Base-by-base conservation (phyloP, 2,113 vertebrate species). In the Cettia cetti region DNA sequence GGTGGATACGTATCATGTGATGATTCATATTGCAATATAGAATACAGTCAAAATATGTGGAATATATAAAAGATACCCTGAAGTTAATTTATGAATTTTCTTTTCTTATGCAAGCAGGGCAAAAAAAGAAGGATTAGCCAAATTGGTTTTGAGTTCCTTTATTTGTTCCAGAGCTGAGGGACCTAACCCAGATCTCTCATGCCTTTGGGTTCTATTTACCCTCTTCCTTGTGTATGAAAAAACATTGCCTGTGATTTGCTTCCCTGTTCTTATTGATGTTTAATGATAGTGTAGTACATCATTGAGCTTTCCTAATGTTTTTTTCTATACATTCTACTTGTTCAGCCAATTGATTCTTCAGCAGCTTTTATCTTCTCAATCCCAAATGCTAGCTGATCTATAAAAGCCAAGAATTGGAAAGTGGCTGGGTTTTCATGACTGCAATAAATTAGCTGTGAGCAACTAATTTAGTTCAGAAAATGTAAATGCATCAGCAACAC, bases 321-420 rank as follows among this genome's bases (percentile, higher is more conserved):
- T 91, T 81, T 77, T 37, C 52, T 59, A 59, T 86, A 44, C 40
- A 40, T 86, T 84, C 81, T 75, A 56, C 56, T 92, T 84, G 54
- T 86, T 89, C 81, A 78, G n/a, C 33, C 80, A 76, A 89, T 49
- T 78, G 89, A 89, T 92, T 91, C 53, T 37, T 74, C 20, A 94
- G 70, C 70, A 86, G 56, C 74, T 94, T 74, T 90, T 47, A 89
- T 90, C 76, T 88, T 54, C 57, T 81, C 15, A 54, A n/a, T 92
- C 47, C 57, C 60, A 70, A 89, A 39, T 63, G 33, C 57, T 44
- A 56, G 27, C 52, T 94, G 70, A 47, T 89, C 69, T 54, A 53
- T 85, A 86, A 93, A 93, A 89, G 49, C 39, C 77, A 81, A 45
- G 68, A 77, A 45, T 26, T 71, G 44, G 77, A 45, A 75, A 75